Evolutionary conservation across 2,113 vertebrate genomes (phyloP).

Genomic region (Poeciliopsis occidentalis): DNA sequence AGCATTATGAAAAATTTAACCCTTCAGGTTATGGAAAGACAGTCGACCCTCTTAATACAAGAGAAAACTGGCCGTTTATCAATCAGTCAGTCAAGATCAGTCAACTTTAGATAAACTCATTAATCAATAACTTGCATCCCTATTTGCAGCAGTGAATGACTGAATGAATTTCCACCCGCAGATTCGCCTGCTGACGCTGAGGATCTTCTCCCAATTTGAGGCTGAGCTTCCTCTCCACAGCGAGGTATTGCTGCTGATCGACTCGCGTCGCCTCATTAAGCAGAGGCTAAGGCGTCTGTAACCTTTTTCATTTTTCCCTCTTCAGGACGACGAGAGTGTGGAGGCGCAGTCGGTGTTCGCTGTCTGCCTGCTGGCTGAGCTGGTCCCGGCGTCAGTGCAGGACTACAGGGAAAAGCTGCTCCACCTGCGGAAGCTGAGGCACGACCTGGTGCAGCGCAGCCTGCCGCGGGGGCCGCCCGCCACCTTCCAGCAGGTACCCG

Average conservation of each 20-base stretch:
- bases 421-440: slow-evolving; percentile 89
- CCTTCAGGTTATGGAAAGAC: too few species aligned
- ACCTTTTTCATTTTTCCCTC: neutral
- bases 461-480: slow-evolving; percentile 73
- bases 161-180: slow-evolving; percentile 48
- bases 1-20: too few species aligned
- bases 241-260: slow-evolving; percentile 79
- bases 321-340: slow-evolving; percentile 79
- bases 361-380: slow-evolving; percentile 88
- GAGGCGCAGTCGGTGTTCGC: slow-evolving; percentile 84
- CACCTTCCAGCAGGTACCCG: slow-evolving; percentile 84
- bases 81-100: too few species aligned
- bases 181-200: slow-evolving; percentile 91
- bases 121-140: neutral
- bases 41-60: too few species aligned
- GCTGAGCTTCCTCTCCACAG: slow-evolving; percentile 70
- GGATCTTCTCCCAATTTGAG: slow-evolving; percentile 92
- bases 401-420: slow-evolving; percentile 97
- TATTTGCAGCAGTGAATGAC: neutral
- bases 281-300: neutral
- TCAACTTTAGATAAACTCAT: too few species aligned
- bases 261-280: neutral
- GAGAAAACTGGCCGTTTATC: too few species aligned
- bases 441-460: slow-evolving; percentile 84
- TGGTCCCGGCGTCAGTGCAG: slow-evolving; percentile 90